These are phyloP conservation scores for Antigone vipio DNA, from an alignment of 2,113 vertebrate species.

Conservation along the genomic window DNA sequence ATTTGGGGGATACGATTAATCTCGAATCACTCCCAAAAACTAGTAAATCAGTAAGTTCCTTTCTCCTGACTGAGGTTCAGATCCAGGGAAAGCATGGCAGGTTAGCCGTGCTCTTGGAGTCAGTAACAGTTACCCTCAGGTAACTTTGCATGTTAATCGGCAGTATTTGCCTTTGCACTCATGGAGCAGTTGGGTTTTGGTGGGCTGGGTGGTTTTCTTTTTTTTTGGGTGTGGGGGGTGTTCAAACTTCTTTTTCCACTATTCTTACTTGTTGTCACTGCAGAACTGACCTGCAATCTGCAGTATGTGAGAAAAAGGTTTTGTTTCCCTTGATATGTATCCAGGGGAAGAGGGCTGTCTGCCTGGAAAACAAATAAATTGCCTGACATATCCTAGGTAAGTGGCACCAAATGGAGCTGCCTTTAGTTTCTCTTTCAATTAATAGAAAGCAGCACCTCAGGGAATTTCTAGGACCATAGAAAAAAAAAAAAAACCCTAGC, in stretches of 20 bases:
- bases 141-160: neutral
- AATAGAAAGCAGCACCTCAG: neutral
- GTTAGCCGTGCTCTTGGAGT: neutral
- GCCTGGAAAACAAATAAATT: constrained; percentile 26
- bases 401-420: neutral
- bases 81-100: neutral
- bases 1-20: neutral
- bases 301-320: neutral
- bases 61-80: neutral
- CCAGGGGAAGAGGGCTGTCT: neutral
- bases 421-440: constrained; percentile 48
- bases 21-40: neutral
- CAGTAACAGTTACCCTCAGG: neutral
- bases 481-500: neutral
- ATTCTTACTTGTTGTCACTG: neutral
- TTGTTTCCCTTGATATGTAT: neutral
- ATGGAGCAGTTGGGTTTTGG: neutral
- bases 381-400: neutral
- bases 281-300: neutral
- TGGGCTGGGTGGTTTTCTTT: neutral
- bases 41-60: neutral
- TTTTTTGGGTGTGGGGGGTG: neutral
- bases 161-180: neutral
- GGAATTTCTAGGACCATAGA: neutral
- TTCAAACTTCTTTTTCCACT: neutral